Conservation (phyloP, 2,888 invertebrate genomes). For the Chrysina gloriosa region DNA sequence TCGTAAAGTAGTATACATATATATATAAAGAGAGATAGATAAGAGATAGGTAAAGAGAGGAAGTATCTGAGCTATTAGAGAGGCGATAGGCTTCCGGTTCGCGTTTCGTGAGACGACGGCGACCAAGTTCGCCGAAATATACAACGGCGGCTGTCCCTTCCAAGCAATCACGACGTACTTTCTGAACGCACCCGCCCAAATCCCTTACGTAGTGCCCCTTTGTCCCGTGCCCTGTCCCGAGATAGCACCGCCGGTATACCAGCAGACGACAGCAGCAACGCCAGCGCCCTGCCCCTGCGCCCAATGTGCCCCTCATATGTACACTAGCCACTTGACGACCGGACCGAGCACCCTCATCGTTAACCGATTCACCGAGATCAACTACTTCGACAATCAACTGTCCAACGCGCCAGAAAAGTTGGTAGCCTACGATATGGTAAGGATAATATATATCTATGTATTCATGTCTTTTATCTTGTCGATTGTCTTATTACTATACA, state of each 20-base stretch:
- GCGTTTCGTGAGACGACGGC: slow-evolving; percentile 10
- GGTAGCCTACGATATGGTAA: slow-evolving; percentile 64
- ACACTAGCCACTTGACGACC: slow-evolving; percentile 56
- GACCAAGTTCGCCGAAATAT: slow-evolving; percentile 25
- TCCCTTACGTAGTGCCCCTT: slow-evolving; percentile 66
- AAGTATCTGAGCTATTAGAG: background rate
- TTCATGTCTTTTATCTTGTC: too few relatives aligned
- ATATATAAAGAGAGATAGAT: background rate
- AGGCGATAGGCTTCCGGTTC: too few relatives aligned
- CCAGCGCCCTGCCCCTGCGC: slow-evolving; percentile 69
- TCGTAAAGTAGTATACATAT: background rate
- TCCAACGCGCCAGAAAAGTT: slow-evolving; percentile 57
- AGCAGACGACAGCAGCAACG: slow-evolving; percentile 65
- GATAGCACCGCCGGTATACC: slow-evolving; percentile 68
- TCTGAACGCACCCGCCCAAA: slow-evolving; percentile 65
- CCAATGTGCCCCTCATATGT: slow-evolving; percentile 70
- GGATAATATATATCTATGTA: too few relatives aligned
- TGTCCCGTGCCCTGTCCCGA: slow-evolving; percentile 63
- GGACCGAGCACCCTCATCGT: slow-evolving; percentile 64
- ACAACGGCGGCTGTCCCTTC: slow-evolving; percentile 29
- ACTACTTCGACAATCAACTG: slow-evolving; percentile 63
- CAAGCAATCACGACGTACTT: slow-evolving; percentile 65
- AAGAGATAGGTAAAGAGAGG: background rate
- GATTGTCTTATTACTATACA: too few relatives aligned
- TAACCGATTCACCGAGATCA: slow-evolving; percentile 66